These are phyloP conservation scores for Chaenogobius annularis DNA, from an alignment of 2,113 vertebrate genomes.

Conservation along the genomic window DNA sequence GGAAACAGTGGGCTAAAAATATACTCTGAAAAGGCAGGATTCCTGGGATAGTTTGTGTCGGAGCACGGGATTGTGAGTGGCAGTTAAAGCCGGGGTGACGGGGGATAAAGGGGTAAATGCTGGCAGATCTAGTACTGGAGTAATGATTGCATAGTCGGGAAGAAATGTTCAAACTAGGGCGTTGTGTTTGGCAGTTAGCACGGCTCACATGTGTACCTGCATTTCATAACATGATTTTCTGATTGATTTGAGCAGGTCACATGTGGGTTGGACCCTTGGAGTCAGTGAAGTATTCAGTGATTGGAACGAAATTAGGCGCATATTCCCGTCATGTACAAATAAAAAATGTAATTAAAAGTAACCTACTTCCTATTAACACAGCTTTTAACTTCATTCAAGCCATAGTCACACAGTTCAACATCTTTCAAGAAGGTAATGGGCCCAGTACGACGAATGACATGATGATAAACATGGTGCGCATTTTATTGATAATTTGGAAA, in stretches of 20 bases:
- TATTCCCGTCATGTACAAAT: not conserved
- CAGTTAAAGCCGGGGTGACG: conserved; percentile 79
- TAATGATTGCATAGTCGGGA: conserved; percentile 81
- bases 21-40: conserved; percentile 86
- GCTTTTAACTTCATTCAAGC: too few relatives aligned
- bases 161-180: conserved; percentile 64
- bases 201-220: conserved; percentile 56
- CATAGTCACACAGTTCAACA: too few relatives aligned
- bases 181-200: conserved; percentile 47
- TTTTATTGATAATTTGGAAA: too few relatives aligned
- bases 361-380: not conserved
- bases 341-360: not conserved
- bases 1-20: conserved; percentile 94
- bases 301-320: not conserved
- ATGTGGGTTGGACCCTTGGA: not conserved
- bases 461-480: too few relatives aligned
- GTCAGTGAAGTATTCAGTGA: not conserved
- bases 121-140: conserved; percentile 72
- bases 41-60: conserved; percentile 86
- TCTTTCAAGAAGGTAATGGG: too few relatives aligned
- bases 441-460: too few relatives aligned
- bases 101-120: conserved; percentile 74
- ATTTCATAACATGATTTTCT: not conserved
- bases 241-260: not conserved
- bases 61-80: conserved; percentile 86